Base-by-base conservation (phyloP, 2,888 invertebrate species). In the Apocheima hispidaria region DNA sequence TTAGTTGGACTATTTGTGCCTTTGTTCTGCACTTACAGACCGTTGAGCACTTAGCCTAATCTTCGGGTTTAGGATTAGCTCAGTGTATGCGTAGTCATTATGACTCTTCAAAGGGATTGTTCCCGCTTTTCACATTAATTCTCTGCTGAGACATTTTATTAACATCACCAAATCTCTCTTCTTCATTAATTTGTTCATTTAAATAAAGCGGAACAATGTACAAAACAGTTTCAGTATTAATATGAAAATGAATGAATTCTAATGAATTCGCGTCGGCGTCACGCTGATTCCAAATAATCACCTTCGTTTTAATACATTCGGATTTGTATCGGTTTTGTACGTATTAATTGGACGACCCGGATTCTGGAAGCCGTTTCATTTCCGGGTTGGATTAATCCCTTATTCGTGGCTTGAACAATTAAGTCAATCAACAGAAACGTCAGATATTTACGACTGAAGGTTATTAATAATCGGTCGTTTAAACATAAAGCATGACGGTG, bases 341-440 rank as follows among this genome's bases (percentile, higher is more conserved):
- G 63, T 67, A 62, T 60, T 65, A 66, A 66, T 66, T 62, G 65
- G 58, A 52, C 60, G 51, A 10, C 56, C 60, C 54, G 56, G 60
- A 52, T 55, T 61, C 54, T 59, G 16, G 63, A 58, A 49, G 26
- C 61, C 56, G 66, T 63, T 65, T 64, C 57, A 67, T 67, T 63
- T 64, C 63, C 69, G 52, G 60, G 18, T 54, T 65, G 60, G 58
- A 69, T 65, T 65, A 63, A 67, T 66, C 60, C 51, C 55, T 61
- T 62, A 61, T 62, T 58, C 50, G 49, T 12, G 55, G 43, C 14
- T 33, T 28, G 44, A 51, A 55, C 51, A 52, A 52, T 55, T 56
- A 36, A 41, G 23, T 40, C 51, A 41, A 49, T 55, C 30, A n/a
- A 44, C 53, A 35, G 41, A 18, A 2, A 26, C 35, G 38, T 10